Base-by-base conservation (phyloP, 1,140 invertebrate species). In the Heterodera schachtii region DNA sequence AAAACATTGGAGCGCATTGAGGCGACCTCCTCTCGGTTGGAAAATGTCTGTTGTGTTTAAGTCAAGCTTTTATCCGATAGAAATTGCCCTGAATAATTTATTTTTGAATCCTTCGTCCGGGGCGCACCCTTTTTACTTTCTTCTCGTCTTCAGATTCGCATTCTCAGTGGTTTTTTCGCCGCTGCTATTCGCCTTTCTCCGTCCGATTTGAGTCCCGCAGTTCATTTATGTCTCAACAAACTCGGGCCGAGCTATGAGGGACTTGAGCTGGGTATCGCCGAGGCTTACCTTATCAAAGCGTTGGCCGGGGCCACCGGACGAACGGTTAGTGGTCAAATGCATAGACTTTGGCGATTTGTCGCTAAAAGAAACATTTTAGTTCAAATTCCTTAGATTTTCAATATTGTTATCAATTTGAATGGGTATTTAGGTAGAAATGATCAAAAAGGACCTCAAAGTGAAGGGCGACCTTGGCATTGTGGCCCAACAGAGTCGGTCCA, bases 191-290 rank as follows among this genome's bases (percentile, higher is more conserved):
- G 85, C 21, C 90, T 98, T 6, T 94, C 93, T 49, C 95, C 96
- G 0, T 92, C 94, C 71, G 97, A 99, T 91, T 91, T 99, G 16
- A 83, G 97, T 67, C 77, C 77, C 52, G 77, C 77, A 16, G 77
- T 99, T 19, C 98, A 99, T 90, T 91, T 99, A 52, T 98, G 95
- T 90, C 92, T 99, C 0, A 99, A 99, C 92, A 94, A 96, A 90
- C 90, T 98, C 67, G 96, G 94, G 4, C 97, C 97, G 0, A 94
- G 95, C 3, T 98, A 98, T 91, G 94, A 96, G 91, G 92, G 91
- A 16, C 86, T 95, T 31, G 95, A 96, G 90, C 90, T 96, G 31
- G 97, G 97, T 11, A 93, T 99, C 73, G 97, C 97, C 5, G 97
- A 99, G 88, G 76, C 75, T 13, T 73, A 81, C 66, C 78, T 86